Evolutionary conservation across 2,888 invertebrate species (phyloP), one percentile per base, ranked within the genome.

Genomic region (Ophion costatus): DNA sequence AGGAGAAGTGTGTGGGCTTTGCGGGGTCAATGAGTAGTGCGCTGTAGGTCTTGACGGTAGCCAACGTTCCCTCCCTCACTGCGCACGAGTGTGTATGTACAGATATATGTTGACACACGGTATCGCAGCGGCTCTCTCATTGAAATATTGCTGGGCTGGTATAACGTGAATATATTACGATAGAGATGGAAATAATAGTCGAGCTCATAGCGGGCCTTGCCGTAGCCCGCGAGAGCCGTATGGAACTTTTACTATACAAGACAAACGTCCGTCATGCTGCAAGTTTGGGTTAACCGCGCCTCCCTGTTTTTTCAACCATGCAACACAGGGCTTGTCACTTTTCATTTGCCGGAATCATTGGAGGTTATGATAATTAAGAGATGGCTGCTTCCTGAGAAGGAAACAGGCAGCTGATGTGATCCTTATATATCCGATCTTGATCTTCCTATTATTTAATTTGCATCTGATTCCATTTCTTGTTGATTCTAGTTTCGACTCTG

Each of bases 61-160:
- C 87, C 85, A 83, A 86, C 88, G 80, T 79, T 56, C 70, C 56
- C 64, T 59, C 74, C 29, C 22, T 75, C 66, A 20, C 75, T 64
- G 33, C 24, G 63, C 20, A 74, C 24, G 70, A 38, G 38, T 38
- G 5, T 64, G 24, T 64, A 33, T 61, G 11, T 74, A 61, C 61
- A 61, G 14, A 56, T 74, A 74, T 61, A 74, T 76, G 87, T 89
- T 87, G 89, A 89, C 69, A 64, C 63, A 75, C 90, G 89, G 88
- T 90, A 91, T 90, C 91, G 87, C 81, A 4, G 70, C 84, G 67
- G 67, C 42, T 80, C 82, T 80, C 75, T 85, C 87, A 84, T 83
- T 91, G 90, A 92, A 91, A 91, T 91, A 91, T 89, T 86, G 88
- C 88, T 79, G 81, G 70, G 87, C 87, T 84, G 85, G 80, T 87